Base-by-base conservation (phyloP, 2,113 vertebrate species). In the Laticauda laticaudata region DNA sequence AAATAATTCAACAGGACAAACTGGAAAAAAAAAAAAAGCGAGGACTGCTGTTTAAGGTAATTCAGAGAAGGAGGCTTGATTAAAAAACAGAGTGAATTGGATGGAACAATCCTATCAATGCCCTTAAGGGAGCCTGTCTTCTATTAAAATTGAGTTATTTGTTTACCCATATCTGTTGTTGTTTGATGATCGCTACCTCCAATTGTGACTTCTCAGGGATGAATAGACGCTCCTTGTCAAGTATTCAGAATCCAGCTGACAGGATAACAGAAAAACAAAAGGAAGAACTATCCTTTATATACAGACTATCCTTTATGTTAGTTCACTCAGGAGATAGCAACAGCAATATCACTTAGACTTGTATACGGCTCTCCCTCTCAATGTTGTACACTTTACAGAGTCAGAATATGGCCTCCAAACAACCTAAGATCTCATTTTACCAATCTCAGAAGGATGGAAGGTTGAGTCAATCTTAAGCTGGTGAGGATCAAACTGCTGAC, bases 1-100 rank as follows among this genome's bases (percentile, higher is more conserved):
- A 89, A 93, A 93, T 34, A 86, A 95, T 29, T 61, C 69, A 94
- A 51, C 64, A 14, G 20, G 10, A 29, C 8, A 26, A 75, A 87
- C 34, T 0, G 92, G 54, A 2, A 39, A 39, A 39, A 92, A 93
- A 64, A 29, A 64, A 29, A 57, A n/a, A 92, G 29, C 64, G 2
- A 14, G 15, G n/a, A 39, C 8, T 2, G 26, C 0, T 69, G 26
- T 90, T 91, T 20, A 4, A 2, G 20, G 87, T 29, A n/a, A 24
- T 3, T 2, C 3, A 0, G 26, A 54, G n/a, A 29, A 87, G 29
- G 69, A 20, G 2, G 12, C 5, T 18, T 75, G 69, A 75, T 69
- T 18, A 34, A 75, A 75, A 29, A 59, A 24, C 12, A n/a, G 64
- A 0, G n/a, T 75, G 69, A 75, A 75, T 34, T 15, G 69, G 69